phyloP scores from a whole-genome alignment of 2,888 invertebrate genomes.

The Pseudolycoriella hygida region DNA sequence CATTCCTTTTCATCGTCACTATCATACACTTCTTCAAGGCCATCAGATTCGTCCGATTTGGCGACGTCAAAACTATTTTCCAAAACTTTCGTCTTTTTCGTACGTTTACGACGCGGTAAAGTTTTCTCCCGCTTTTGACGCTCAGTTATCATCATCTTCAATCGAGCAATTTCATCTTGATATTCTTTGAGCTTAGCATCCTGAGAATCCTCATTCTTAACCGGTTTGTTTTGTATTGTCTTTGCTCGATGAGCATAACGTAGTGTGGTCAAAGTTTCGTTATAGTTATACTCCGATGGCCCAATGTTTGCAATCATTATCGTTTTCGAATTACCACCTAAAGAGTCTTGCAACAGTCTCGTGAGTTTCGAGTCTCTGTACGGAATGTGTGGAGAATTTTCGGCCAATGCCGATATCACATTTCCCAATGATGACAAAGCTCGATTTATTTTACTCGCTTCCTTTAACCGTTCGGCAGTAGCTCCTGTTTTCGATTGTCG shows the following conservation, averaged over 20 bases:
- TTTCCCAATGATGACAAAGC: conserved; percentile 95
- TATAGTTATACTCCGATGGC: conserved; percentile 94
- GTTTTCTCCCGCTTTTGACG: conserved; percentile 27
- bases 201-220: conserved; percentile 98
- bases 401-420: conserved; percentile 93
- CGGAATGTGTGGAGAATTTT: conserved; percentile 88
- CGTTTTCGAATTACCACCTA: conserved; percentile 97
- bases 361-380: conserved; percentile 97
- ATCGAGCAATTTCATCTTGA: conserved; percentile 79
- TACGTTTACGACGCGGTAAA: conserved; percentile 13
- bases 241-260: conserved; percentile 94
- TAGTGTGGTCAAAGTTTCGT: conserved; percentile 91
- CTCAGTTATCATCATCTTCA: conserved; percentile 21
- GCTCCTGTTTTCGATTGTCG: conserved; percentile 93
- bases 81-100: conserved; percentile 14
- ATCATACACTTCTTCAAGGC: conserved; percentile 26
- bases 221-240: conserved; percentile 96
- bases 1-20: conserved; percentile 23
- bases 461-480: conserved; percentile 80
- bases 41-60: conserved; percentile 15
- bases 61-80: conserved; percentile 22
- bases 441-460: conserved; percentile 94
- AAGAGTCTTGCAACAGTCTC: conserved; percentile 85
- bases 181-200: conserved; percentile 91
- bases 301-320: conserved; percentile 99